phyloP scores from a whole-genome alignment of 2,113 vertebrate genomes.

The Percina caprodes region DNA sequence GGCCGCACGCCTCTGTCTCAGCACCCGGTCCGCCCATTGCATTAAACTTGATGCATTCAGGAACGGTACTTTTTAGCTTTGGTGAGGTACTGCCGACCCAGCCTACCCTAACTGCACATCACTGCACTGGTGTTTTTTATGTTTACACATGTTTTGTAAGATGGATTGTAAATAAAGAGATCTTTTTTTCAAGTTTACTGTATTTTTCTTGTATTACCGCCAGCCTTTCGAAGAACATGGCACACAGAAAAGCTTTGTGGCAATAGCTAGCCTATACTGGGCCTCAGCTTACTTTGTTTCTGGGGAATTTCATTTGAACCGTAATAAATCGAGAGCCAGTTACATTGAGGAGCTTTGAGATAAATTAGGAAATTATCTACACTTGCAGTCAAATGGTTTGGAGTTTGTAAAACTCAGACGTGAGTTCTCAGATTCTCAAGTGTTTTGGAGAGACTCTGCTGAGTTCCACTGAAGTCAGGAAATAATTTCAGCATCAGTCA shows the following conservation, averaged over 20 bases:
- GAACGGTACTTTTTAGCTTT: too few relatives aligned
- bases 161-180: slow-evolving; percentile 50
- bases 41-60: too few relatives aligned
- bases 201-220: not conserved
- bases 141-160: slow-evolving; percentile 19
- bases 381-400: not conserved
- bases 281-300: not conserved
- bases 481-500: slow-evolving; percentile 33
- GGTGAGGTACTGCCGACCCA: too few relatives aligned
- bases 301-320: not conserved
- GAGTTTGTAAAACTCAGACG: slow-evolving; percentile 1
- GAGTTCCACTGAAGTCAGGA: slow-evolving; percentile 37
- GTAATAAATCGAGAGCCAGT: not conserved
- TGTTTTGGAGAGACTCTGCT: slow-evolving; percentile 26
- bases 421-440: slow-evolving; percentile 13
- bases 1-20: too few relatives aligned
- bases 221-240: not conserved
- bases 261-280: too few relatives aligned
- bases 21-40: too few relatives aligned
- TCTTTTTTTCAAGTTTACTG: not conserved
- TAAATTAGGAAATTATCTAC: slow-evolving; percentile 20
- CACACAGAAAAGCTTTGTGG: not conserved
- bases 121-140: not conserved
- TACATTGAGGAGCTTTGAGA: not conserved
- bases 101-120: too few relatives aligned